Evolutionary conservation across 1,140 invertebrate genomes (phyloP).

Genomic region (Sminthurinus signatus): DNA sequence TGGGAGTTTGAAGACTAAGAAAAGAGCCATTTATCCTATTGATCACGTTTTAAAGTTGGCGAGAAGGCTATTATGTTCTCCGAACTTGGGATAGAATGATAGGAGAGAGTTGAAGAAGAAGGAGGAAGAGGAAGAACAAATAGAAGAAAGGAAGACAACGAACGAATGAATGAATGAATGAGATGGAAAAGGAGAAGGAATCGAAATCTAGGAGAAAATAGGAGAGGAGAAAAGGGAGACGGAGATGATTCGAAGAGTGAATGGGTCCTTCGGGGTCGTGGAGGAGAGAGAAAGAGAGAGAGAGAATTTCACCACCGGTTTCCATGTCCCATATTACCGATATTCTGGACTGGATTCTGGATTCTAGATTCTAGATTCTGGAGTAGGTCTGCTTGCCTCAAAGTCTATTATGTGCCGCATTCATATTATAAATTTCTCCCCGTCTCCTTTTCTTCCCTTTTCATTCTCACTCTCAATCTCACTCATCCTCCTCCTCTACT

Average conservation of each 20-base stretch:
- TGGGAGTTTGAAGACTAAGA: background rate
- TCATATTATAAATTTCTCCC: conserved; percentile 25
- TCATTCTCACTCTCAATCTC: too few species aligned
- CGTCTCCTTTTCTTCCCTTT: too few species aligned
- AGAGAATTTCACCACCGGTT: conserved; percentile 21
- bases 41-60: conserved; percentile 37
- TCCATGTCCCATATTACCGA: background rate
- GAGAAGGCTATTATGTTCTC: conserved; percentile 17
- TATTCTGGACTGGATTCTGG: too few species aligned
- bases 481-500: too few species aligned
- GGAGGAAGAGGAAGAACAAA: background rate
- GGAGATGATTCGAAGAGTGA: conserved; percentile 25
- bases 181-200: background rate
- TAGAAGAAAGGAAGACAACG: background rate
- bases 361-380: too few species aligned
- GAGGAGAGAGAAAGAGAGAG: too few species aligned
- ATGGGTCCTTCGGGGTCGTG: conserved; percentile 27
- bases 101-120: too few species aligned
- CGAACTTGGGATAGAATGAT: background rate
- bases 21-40: conserved; percentile 35
- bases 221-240: conserved; percentile 4
- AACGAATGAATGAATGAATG: background rate
- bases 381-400: too few species aligned
- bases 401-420: background rate
- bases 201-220: too few species aligned